phyloP scores from a whole-genome alignment of 2,888 invertebrate species.

The Zeuzera pyrina region DNA sequence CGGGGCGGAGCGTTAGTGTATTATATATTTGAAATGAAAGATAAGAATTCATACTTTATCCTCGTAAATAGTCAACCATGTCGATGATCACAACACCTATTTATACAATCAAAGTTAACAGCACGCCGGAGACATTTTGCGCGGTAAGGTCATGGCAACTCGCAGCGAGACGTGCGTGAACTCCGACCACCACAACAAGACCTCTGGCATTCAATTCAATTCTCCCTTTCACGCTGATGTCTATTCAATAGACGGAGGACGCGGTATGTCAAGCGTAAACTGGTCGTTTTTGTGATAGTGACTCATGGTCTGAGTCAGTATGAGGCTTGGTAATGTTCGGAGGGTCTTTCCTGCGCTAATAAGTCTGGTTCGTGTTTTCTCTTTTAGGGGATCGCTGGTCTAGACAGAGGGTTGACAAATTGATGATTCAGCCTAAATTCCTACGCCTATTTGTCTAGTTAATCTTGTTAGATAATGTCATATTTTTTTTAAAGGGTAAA shows the following conservation, averaged over 20 bases:
- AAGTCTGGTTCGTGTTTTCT: conserved; percentile 1
- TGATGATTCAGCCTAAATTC: no score
- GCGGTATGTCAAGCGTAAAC: conserved; percentile 22
- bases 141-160: conserved; percentile 17
- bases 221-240: conserved; percentile 11
- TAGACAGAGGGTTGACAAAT: no score
- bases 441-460: no score
- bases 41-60: no score
- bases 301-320: conserved; percentile 24
- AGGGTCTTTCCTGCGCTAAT: conserved; percentile 1
- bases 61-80: no score
- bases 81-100: no score
- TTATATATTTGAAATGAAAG: no score
- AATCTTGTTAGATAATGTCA: no score
- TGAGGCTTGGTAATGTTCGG: conserved; percentile 4
- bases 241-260: conserved; percentile 10
- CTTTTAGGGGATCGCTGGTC: no score
- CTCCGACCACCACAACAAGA: conserved; percentile 25
- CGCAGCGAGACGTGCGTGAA: conserved; percentile 40
- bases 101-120: neutral
- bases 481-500: no score
- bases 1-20: no score
- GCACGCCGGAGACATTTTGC: conserved; percentile 4
- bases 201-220: conserved; percentile 21
- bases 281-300: conserved; percentile 25